phyloP scores from a whole-genome alignment of 2,888 invertebrate species.

The Drosophila testacea region DNA sequence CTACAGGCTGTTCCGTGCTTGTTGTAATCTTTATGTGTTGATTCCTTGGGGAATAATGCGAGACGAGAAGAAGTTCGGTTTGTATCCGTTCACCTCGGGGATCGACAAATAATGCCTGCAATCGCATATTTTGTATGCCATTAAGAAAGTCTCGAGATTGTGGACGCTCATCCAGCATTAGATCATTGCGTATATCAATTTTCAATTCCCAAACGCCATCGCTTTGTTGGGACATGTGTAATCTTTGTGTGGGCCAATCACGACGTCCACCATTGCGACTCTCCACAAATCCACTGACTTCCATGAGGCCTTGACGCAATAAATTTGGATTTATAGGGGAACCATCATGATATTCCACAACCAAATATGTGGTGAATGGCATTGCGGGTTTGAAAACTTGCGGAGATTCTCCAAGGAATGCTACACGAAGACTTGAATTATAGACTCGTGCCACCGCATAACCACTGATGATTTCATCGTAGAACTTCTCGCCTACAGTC shows the following conservation, averaged over 20 bases:
- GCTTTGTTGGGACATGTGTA: slow-evolving; percentile 89
- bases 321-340: slow-evolving; percentile 90
- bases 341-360: slow-evolving; percentile 96
- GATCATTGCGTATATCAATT: slow-evolving; percentile 89
- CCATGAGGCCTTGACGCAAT: slow-evolving; percentile 88
- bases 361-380: slow-evolving; percentile 94
- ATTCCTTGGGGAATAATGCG: slow-evolving; percentile 93
- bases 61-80: slow-evolving; percentile 89
- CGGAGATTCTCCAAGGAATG: slow-evolving; percentile 95
- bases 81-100: slow-evolving; percentile 88
- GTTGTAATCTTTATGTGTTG: slow-evolving; percentile 94
- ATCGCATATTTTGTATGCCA: slow-evolving; percentile 88
- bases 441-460: slow-evolving; percentile 94
- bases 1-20: slow-evolving; percentile 92
- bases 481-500: slow-evolving; percentile 94
- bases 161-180: slow-evolving; percentile 86
- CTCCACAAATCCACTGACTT: slow-evolving; percentile 88
- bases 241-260: slow-evolving; percentile 87
- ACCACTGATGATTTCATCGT: slow-evolving; percentile 93
- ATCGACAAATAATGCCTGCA: slow-evolving; percentile 87
- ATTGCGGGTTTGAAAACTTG: slow-evolving; percentile 98
- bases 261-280: slow-evolving; percentile 88
- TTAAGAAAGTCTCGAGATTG: slow-evolving; percentile 88
- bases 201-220: slow-evolving; percentile 93
- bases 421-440: slow-evolving; percentile 93